phyloP scores from a whole-genome alignment of 2,113 vertebrate species.

The Gracilinanus agilis region DNA sequence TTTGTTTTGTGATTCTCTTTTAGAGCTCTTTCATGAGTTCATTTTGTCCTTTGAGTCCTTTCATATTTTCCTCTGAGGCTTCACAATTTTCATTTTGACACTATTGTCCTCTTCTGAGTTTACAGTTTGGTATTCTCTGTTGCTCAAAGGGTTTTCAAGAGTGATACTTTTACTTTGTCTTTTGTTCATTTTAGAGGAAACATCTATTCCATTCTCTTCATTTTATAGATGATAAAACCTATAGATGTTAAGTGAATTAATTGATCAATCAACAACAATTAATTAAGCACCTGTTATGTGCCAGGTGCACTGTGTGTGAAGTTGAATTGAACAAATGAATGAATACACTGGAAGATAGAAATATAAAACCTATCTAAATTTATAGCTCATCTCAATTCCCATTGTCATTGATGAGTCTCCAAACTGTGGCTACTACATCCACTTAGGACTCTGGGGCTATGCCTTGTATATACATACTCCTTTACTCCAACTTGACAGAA shows the following conservation, averaged over 20 bases:
- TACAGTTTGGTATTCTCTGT: no score
- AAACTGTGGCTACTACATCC: background rate
- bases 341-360: background rate
- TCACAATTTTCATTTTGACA: no score
- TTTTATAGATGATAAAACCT: background rate
- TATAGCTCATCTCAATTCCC: background rate
- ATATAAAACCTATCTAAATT: background rate
- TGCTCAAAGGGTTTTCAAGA: no score
- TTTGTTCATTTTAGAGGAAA: no score
- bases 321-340: background rate
- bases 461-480: no score
- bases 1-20: no score
- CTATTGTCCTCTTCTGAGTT: no score
- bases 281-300: background rate
- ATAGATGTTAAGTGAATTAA: background rate
- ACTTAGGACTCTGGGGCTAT: background rate
- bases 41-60: no score
- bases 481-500: no score
- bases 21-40: no score
- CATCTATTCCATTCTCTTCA: background rate
- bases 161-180: no score
- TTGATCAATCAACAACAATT: background rate
- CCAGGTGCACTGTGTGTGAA: background rate
- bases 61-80: no score
- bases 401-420: background rate